Evolutionary conservation across 2,797 vertebrate species (phyloP).

Genomic region (Balearica regulorum): DNA sequence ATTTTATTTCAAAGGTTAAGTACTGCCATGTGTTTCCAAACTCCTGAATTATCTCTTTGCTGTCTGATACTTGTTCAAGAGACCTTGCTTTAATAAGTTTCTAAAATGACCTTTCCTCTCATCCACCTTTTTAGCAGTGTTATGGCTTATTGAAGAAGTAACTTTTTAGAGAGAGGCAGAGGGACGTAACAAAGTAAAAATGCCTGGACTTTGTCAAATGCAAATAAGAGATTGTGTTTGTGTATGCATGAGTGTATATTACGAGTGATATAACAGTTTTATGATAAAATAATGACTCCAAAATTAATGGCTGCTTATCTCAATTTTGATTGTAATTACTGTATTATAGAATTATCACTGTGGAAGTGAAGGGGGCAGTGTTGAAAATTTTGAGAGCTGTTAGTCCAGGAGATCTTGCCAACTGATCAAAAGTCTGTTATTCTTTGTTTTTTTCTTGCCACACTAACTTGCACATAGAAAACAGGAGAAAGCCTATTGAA

Average conservation of each 20-base stretch:
- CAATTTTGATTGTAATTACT: neutral
- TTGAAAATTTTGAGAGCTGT: neutral
- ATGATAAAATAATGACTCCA: neutral
- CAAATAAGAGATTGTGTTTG: neutral
- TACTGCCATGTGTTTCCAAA: neutral
- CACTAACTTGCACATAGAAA: neutral
- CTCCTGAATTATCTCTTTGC: neutral
- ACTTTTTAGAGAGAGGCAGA: neutral
- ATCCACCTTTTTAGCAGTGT: neutral
- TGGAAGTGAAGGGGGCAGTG: neutral
- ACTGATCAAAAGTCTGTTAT: neutral
- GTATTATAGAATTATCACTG: neutral
- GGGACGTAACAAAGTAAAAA: neutral
- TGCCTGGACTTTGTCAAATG: neutral
- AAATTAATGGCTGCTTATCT: neutral
- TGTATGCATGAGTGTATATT: neutral
- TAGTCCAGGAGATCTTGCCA: neutral
- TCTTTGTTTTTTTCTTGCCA: neutral
- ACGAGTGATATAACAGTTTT: neutral
- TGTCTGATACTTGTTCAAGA: neutral
- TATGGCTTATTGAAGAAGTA: neutral
- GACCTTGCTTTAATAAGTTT: neutral
- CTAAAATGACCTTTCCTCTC: neutral
- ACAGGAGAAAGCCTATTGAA: neutral
- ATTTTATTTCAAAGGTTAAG: conserved; percentile 1